A percentile compares a stretch with the other conserved stretches of the same genome.
phyloP scores from a whole-genome alignment of 2,113 vertebrate genomes.

The Cyprinodon brontotheroides region DNA sequence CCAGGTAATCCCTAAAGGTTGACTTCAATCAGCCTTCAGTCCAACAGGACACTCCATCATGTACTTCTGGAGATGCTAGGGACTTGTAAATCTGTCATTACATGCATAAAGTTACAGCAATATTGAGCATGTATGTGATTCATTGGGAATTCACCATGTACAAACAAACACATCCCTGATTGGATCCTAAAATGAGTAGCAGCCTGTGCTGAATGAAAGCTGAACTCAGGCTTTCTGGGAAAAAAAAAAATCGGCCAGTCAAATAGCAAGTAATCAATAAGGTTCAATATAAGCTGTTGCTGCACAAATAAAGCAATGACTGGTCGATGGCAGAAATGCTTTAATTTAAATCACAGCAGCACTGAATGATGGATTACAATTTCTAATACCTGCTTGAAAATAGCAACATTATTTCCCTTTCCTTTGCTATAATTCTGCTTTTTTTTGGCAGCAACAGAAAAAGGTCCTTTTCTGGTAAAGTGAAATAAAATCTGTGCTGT shows the following conservation, averaged over 20 bases:
- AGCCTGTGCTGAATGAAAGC: constrained; percentile 38
- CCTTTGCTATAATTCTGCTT: constrained; percentile 39
- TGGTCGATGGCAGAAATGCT: constrained; percentile 58
- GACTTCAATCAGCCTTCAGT: not conserved
- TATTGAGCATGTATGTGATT: constrained; percentile 19
- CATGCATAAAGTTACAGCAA: constrained; percentile 7
- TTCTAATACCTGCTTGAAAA: constrained; percentile 34
- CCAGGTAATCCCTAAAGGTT: not conserved
- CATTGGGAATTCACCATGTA: not conserved
- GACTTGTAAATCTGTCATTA: constrained; percentile 3
- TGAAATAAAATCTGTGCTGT: constrained; percentile 16
- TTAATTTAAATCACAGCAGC: constrained; percentile 40
- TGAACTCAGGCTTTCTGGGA: constrained; percentile 65
- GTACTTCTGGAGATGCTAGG: not conserved
- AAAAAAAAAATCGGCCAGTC: constrained; percentile 37
- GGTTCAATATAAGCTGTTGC: constrained; percentile 55
- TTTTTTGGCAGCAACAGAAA: not conserved
- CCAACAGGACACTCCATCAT: not conserved
- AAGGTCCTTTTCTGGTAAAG: constrained; percentile 22
- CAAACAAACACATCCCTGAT: constrained; percentile 29
- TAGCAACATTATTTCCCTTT: constrained; percentile 27
- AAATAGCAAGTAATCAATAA: constrained; percentile 63
- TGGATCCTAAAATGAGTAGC: constrained; percentile 61
- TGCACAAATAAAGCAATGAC: constrained; percentile 68
- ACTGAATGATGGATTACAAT: constrained; percentile 53